Evolutionary conservation across 2,113 vertebrate species (phyloP).

Genomic region (Chlamydotis undulata): DNA sequence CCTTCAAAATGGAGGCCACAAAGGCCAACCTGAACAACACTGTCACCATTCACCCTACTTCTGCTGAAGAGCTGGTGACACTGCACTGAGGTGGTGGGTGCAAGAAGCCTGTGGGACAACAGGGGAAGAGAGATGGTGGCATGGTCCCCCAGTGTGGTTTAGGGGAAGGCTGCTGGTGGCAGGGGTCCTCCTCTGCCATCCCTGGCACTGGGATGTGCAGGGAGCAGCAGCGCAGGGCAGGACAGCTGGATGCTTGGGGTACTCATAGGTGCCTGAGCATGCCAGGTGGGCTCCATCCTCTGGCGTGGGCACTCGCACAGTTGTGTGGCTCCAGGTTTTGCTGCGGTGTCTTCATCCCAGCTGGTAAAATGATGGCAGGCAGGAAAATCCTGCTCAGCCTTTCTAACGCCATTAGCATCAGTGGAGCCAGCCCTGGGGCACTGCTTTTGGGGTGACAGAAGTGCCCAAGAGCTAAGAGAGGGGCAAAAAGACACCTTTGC

Average conservation of each 20-base stretch:
- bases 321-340: neutral
- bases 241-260: fast-evolving
- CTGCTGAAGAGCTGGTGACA: neutral
- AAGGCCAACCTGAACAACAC: neutral
- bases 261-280: too few relatives aligned
- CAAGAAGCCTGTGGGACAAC: too few relatives aligned
- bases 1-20: neutral
- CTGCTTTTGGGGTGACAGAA: neutral
- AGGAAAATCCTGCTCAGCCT: neutral
- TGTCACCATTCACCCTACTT: neutral
- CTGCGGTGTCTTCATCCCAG: neutral
- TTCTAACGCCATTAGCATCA: too few relatives aligned
- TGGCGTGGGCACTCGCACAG: fast-evolving
- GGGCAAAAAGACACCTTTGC: too few relatives aligned
- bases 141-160: neutral
- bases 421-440: neutral
- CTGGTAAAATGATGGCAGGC: neutral
- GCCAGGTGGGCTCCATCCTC: neutral
- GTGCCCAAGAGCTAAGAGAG: neutral
- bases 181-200: neutral
- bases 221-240: neutral
- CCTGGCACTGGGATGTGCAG: fast-evolving
- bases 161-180: neutral
- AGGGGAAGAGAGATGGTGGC: neutral
- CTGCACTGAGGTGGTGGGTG: neutral